These are phyloP conservation scores for Plumapathes pennacea DNA, from an alignment of 92 coral and sea anemone species.

Conservation along the genomic window DNA sequence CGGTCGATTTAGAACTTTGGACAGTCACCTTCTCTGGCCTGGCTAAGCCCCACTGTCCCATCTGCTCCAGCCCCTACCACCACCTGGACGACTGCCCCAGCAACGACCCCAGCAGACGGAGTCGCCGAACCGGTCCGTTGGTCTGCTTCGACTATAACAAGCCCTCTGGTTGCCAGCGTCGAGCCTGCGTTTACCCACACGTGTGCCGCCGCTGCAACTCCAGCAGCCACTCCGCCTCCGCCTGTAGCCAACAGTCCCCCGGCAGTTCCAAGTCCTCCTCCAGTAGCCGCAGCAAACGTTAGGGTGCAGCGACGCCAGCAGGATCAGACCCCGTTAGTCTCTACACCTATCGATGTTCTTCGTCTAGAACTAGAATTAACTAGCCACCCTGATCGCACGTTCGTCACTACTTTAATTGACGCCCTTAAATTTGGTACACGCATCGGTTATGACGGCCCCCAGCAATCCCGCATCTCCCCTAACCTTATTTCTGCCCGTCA, in stretches of 20 bases:
- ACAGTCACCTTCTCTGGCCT: conserved; percentile 13
- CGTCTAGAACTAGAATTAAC: conserved; percentile 5
- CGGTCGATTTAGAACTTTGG: conserved; percentile 15
- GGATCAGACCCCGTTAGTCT: background rate
- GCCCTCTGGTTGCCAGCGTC: conserved; percentile 13
- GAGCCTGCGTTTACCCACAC: conserved; percentile 30
- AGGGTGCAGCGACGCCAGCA: conserved; percentile 7
- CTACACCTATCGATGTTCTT: conserved; percentile 11
- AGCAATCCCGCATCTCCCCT: conserved; percentile 23
- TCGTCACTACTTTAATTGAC: conserved; percentile 9
- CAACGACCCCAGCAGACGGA: conserved; percentile 14
- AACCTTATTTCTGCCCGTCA: conserved; percentile 17
- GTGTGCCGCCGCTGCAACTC: conserved; percentile 24
- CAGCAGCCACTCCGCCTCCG: conserved; percentile 6
- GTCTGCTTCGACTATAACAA: conserved; percentile 28
- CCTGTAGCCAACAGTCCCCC: background rate
- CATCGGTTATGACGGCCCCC: conserved; percentile 24
- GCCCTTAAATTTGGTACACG: conserved; percentile 15
- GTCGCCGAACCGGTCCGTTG: conserved; percentile 3
- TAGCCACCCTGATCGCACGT: conserved; percentile 18
- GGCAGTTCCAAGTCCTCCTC: conserved; percentile 1
- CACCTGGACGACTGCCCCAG: conserved; percentile 13
- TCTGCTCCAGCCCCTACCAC: conserved; percentile 29
- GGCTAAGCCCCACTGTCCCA: conserved; percentile 19
- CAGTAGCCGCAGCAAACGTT: conserved; percentile 13